A percentile compares a stretch with the other conserved stretches of the same genome.
These are phyloP conservation scores for Heliconius cydno DNA, from an alignment of 2,888 invertebrate species.

Conservation along the genomic window DNA sequence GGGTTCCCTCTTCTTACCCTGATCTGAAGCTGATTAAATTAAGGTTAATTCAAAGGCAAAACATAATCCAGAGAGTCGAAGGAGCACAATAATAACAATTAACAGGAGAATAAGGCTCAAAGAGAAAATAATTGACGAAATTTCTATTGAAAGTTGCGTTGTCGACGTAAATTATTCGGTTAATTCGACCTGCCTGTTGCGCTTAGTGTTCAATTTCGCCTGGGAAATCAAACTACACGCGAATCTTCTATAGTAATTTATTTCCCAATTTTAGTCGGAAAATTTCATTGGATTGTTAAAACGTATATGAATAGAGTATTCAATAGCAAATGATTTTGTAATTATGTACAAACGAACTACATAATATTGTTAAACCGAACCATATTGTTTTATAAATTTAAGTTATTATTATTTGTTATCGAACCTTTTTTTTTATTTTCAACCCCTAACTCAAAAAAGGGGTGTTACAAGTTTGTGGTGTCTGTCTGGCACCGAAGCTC, in stretches of 20 bases:
- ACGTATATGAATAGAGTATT: slow-evolving; percentile 8
- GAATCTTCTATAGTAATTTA: slow-evolving; percentile 35
- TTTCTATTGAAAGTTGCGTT: slow-evolving; percentile 35
- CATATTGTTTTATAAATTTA: neutral
- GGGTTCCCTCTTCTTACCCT: too few species aligned
- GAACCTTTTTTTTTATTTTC: neutral
- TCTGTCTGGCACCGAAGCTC: too few species aligned
- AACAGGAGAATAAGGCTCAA: slow-evolving; percentile 31
- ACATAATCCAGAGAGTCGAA: slow-evolving; percentile 28
- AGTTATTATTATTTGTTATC: neutral
- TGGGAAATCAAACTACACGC: slow-evolving; percentile 45
- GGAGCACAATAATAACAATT: slow-evolving; percentile 38
- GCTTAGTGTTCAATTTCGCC: slow-evolving; percentile 44
- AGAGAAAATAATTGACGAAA: slow-evolving; percentile 40
- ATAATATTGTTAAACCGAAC: neutral
- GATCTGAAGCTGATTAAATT: neutral
- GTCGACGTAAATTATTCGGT: slow-evolving; percentile 42
- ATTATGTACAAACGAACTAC: neutral
- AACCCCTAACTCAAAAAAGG: too few species aligned
- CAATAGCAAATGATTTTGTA: slow-evolving; percentile 1
- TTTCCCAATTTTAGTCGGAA: slow-evolving; percentile 29
- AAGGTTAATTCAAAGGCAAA: slow-evolving; percentile 27
- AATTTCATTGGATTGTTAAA: slow-evolving; percentile 17
- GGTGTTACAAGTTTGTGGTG: too few species aligned
- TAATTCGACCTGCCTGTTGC: slow-evolving; percentile 45